Conservation (phyloP, 2,888 invertebrate genomes). For the Tubulanus polymorphus region DNA sequence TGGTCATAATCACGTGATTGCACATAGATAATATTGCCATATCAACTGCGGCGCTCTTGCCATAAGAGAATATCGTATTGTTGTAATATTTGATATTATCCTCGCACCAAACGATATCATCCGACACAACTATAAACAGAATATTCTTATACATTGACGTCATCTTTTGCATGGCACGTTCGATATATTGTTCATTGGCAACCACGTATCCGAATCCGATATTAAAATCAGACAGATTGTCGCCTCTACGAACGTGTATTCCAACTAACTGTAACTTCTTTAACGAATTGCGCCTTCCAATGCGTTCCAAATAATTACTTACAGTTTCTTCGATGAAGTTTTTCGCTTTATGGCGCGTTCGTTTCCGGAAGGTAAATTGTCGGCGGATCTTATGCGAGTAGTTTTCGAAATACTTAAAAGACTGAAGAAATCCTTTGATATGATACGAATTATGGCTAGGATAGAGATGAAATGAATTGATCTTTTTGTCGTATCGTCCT, state of each 20-base stretch:
- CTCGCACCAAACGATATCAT: conserved; percentile 25
- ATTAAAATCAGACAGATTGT: conserved; percentile 16
- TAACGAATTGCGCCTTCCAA: too few species aligned
- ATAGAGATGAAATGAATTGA: too few species aligned
- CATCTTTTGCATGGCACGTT: conserved; percentile 24
- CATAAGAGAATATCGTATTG: conserved; percentile 6
- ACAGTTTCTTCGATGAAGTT: conserved; percentile 1
- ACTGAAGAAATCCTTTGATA: conserved; percentile 23
- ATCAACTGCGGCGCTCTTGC: conserved; percentile 22
- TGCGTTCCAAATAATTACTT: conserved; percentile 5
- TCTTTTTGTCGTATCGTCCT: too few species aligned
- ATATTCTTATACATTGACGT: conserved; percentile 17
- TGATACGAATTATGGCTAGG: too few species aligned
- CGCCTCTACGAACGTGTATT: conserved; percentile 29
- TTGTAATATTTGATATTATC: conserved; percentile 14
- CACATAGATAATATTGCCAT: conserved; percentile 26
- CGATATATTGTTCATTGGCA: conserved; percentile 21
- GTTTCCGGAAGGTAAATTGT: conserved; percentile 20
- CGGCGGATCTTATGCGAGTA: conserved; percentile 9
- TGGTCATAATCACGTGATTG: conserved; percentile 54
- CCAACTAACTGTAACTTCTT: too few species aligned
- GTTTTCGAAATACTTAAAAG: conserved; percentile 29
- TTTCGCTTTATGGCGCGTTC: conserved; percentile 14
- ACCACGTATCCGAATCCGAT: conserved; percentile 24
- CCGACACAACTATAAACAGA: conserved; percentile 27